Conservation (phyloP, 2,797 vertebrate genomes). For the Xerus rutilus region DNA sequence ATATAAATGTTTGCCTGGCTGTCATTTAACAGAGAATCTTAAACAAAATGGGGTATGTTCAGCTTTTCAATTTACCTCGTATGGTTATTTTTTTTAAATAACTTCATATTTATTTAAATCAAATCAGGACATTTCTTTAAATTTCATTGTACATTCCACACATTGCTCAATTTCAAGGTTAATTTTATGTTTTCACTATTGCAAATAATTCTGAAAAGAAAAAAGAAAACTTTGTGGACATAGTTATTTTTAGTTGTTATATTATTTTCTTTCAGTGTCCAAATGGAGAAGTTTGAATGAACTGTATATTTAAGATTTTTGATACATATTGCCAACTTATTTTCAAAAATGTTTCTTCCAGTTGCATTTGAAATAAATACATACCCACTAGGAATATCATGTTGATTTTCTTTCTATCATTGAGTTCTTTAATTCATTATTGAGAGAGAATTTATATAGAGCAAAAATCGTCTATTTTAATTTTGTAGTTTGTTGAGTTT, state of each 20-base stretch:
- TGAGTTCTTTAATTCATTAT: not conserved
- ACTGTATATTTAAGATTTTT: not conserved
- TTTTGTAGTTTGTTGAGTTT: not conserved
- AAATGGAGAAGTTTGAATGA: not conserved
- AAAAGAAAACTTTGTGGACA: not conserved
- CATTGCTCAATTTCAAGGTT: not conserved
- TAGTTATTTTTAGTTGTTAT: not conserved
- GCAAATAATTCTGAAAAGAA: not conserved
- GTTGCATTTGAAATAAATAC: not conserved
- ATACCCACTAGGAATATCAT: not conserved
- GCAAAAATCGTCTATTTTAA: not conserved
- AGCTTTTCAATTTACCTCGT: not conserved
- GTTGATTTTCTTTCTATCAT: not conserved
- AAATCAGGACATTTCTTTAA: not conserved
- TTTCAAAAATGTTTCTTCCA: not conserved
- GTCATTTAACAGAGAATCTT: not conserved
- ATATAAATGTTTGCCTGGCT: not conserved
- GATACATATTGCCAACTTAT: not conserved
- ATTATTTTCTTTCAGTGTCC: not conserved
- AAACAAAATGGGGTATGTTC: not conserved
- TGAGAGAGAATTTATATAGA: not conserved
- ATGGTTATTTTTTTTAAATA: not conserved
- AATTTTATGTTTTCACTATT: not conserved
- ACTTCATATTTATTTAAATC: conserved; percentile 1
- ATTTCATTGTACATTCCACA: not conserved